Conservation (phyloP, 2,888 invertebrate genomes). For the Chamaedrilus cognettii region DNA sequence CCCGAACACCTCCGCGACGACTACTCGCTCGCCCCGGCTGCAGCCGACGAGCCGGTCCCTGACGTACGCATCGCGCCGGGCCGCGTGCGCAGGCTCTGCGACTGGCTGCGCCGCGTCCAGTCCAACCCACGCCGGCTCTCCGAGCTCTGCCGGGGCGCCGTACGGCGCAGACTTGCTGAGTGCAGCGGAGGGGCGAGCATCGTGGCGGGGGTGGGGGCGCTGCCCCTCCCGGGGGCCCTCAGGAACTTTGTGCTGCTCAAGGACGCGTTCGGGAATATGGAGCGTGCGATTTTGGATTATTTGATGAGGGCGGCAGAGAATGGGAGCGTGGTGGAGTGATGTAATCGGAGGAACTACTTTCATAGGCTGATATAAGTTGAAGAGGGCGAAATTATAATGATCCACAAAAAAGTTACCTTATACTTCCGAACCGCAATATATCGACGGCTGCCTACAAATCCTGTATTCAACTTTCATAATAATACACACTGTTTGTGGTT, state of each 20-base stretch:
- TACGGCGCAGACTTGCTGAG: slow-evolving; percentile 23
- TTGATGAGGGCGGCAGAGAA: neutral
- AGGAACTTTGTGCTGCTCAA: slow-evolving; percentile 32
- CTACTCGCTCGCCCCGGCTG: neutral
- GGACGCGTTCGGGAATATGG: slow-evolving; percentile 23
- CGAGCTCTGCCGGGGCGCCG: slow-evolving; percentile 30
- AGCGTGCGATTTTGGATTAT: slow-evolving; percentile 20
- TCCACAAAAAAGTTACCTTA: too few species aligned
- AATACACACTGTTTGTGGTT: too few species aligned
- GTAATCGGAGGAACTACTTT: too few species aligned
- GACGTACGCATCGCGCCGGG: slow-evolving; percentile 30
- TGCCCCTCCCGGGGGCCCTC: slow-evolving; percentile 34
- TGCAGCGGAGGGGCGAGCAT: slow-evolving; percentile 27
- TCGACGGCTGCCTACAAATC: too few species aligned
- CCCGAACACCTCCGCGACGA: neutral
- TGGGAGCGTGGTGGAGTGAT: too few species aligned
- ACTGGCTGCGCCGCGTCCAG: slow-evolving; percentile 32
- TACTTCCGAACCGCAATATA: too few species aligned
- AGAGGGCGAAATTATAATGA: too few species aligned
- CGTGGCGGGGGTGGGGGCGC: slow-evolving; percentile 18
- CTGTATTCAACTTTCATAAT: too few species aligned
- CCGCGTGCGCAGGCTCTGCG: slow-evolving; percentile 32
- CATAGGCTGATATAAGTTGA: too few species aligned
- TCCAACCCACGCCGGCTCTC: slow-evolving; percentile 22
- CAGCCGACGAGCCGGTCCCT: neutral